Evolutionary conservation across 2,797 vertebrate genomes (phyloP), one percentile per base, ranked within the genome.

Genomic region (Hoplostethus mediterraneus): DNA sequence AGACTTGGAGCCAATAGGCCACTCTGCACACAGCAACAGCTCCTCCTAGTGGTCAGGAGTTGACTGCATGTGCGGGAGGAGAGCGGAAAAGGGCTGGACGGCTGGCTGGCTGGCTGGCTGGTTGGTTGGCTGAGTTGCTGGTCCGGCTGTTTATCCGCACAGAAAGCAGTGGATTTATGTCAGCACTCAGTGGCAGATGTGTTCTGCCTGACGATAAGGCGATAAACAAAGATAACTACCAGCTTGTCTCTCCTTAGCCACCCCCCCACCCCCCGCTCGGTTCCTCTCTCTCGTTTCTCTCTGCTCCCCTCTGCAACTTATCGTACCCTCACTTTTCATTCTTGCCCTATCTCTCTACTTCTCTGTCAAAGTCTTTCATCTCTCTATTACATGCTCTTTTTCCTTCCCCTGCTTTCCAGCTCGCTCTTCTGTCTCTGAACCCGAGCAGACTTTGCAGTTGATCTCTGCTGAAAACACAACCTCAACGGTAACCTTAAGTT

Each of bases 21-120:
- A 66, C 80, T 33, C 81, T 89, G 75, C 77, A 75, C 84, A 94
- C 89, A 82, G 89, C 93, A 94, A 93, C 89, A 92, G 87, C 93
- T 89, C 93, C 93, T 93, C 92, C 93, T 93, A 89, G 93, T 94
- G 94, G 89, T 63, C 0, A 7, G 31, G 63, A 28, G 33, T 49
- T n/a, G 25, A 73, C 60, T 38, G 44, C n/a, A 16, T 13, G 30
- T 70, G 60, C 48, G 63, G 60, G 30, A 48, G 48, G 52, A 13
- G 55, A 54, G 67, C 48, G 75, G 54, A 79, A 51, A 44, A 47
- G 47, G 76, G 55, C 28, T 75, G 67, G 58, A 21, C 1, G 21
- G 21, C 21, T 21, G 21, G 21, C 21, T 21, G 21, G 21, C 21
- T 21, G 21, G 1, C 40, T 56, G 58, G 62, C 57, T 10, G 73